Percentiles rank a stretch among this genome's conserved stretches.
Conservation (phyloP, 2,888 invertebrate genomes). For the Patella caerulea region DNA sequence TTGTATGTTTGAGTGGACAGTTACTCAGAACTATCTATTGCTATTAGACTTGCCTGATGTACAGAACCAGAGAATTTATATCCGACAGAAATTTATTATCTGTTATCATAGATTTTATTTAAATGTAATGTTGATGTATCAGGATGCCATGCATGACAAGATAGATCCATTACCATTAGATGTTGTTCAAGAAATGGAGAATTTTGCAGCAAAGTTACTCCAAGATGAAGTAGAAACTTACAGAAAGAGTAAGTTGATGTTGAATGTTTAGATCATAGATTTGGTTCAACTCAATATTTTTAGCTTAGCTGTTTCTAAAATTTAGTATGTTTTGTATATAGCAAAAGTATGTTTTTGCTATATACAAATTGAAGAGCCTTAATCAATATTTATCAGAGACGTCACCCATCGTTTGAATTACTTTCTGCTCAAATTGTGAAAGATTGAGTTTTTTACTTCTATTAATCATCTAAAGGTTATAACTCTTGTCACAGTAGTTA, state of each 20-base stretch:
- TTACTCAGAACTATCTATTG: neutral
- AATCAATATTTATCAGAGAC: no score
- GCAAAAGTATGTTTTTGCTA: no score
- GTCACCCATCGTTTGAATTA: no score
- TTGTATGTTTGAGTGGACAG: no score
- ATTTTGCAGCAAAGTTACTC: constrained; percentile 59
- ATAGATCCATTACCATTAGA: constrained; percentile 22
- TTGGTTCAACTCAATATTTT: no score
- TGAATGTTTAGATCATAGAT: neutral
- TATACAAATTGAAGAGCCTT: no score
- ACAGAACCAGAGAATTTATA: constrained; percentile 2
- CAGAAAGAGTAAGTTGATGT: constrained; percentile 55
- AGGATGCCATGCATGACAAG: neutral
- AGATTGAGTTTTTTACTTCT: no score
- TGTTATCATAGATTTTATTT: neutral
- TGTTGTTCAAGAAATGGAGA: constrained; percentile 49
- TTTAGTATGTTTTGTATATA: no score
- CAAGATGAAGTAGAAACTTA: constrained; percentile 61
- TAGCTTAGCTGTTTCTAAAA: no score
- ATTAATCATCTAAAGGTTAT: no score
- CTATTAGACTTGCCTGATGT: neutral
- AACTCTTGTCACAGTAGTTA: no score
- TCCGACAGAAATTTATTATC: neutral
- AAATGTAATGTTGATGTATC: neutral
- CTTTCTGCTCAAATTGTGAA: no score